Evolutionary conservation across 2,113 vertebrate genomes (phyloP).

Genomic region (Myotis yumanensis): DNA sequence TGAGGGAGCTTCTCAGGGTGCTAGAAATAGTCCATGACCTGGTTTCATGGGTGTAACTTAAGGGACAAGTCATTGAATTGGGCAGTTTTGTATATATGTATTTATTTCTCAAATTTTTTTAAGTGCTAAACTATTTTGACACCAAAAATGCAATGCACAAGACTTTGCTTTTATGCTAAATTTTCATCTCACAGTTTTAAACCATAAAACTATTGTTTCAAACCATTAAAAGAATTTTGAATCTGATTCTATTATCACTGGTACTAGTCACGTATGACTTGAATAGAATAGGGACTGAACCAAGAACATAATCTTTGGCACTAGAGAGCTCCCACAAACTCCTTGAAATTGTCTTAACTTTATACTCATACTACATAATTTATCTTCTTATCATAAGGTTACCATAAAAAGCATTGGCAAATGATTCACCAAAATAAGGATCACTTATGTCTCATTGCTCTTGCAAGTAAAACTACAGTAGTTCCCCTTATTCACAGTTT

Average conservation of each 20-base stretch:
- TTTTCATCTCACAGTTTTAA: not conserved
- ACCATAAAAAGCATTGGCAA: not conserved
- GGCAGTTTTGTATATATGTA: not conserved
- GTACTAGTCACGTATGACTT: not conserved
- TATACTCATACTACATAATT: not conserved
- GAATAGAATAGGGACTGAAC: not conserved
- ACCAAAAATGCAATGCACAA: not conserved
- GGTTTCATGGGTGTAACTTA: not conserved
- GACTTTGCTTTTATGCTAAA: not conserved
- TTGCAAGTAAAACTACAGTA: not conserved
- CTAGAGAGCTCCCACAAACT: not conserved
- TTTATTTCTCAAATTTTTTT: not conserved
- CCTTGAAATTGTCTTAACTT: not conserved
- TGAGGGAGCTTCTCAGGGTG: conserved; percentile 38
- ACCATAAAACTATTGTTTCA: not conserved
- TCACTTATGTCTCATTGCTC: not conserved
- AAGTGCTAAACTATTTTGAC: not conserved
- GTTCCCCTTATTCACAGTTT: not conserved
- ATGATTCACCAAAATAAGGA: not conserved
- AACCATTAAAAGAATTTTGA: not conserved
- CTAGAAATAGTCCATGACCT: not conserved
- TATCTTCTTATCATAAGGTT: not conserved
- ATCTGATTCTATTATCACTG: not conserved
- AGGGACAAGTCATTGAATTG: not conserved
- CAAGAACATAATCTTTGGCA: not conserved